phyloP scores from a whole-genome alignment of 2,888 invertebrate genomes.

The Ormyrus labotus region DNA sequence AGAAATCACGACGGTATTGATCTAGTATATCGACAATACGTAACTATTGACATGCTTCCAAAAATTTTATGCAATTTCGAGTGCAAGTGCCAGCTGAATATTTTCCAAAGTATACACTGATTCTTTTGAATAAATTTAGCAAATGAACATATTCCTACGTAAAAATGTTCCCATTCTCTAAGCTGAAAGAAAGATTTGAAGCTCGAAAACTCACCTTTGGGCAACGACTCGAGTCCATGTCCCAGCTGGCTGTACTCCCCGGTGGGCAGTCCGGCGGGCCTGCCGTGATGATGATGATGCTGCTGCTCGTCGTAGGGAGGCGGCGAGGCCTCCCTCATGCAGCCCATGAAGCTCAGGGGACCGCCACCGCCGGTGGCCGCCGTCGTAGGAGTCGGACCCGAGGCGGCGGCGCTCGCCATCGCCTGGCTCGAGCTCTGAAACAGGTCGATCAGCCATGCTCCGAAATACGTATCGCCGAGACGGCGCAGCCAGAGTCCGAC shows the following conservation, averaged over 20 bases:
- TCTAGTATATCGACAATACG: too few species aligned
- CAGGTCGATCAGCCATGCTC: slow-evolving; percentile 67
- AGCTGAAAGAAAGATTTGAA: too few species aligned
- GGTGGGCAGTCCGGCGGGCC: slow-evolving; percentile 41
- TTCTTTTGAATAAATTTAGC: too few species aligned
- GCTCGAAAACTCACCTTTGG: slow-evolving; percentile 68
- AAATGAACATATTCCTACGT: too few species aligned
- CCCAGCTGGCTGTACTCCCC: slow-evolving; percentile 56
- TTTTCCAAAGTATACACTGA: too few species aligned
- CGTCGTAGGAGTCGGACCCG: slow-evolving; percentile 62
- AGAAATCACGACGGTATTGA: too few species aligned
- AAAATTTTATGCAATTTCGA: too few species aligned
- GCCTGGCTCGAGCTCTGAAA: slow-evolving; percentile 65
- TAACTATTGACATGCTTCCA: too few species aligned
- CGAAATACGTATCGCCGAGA: slow-evolving; percentile 63
- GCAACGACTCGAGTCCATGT: slow-evolving; percentile 68
- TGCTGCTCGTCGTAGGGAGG: slow-evolving; percentile 73
- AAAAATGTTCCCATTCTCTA: too few species aligned
- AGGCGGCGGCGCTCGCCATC: slow-evolving; percentile 68
- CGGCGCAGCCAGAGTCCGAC: slow-evolving; percentile 60
- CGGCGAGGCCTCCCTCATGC: slow-evolving; percentile 81
- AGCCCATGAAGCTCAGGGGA: slow-evolving; percentile 82
- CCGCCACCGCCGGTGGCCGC: slow-evolving; percentile 76
- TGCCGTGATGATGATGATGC: slow-evolving; percentile 33
- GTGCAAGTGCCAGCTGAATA: too few species aligned